phyloP scores from a whole-genome alignment of 2,797 vertebrate species.

The Austrolebias charrua region DNA sequence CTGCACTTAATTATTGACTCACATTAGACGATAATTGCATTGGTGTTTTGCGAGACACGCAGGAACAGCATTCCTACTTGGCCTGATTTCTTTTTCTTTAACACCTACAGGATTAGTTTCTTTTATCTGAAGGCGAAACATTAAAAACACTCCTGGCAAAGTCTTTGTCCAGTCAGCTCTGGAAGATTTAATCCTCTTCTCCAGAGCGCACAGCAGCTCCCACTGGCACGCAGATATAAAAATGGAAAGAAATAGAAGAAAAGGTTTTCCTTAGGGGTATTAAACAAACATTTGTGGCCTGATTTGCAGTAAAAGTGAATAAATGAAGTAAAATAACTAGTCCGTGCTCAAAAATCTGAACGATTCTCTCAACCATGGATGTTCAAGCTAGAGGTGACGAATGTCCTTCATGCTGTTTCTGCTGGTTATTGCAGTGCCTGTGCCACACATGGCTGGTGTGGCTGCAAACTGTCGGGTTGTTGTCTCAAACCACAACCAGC shows the following conservation, averaged over 20 bases:
- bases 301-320: conserved; percentile 18
- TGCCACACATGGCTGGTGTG: conserved; percentile 11
- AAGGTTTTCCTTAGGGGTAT: not conserved
- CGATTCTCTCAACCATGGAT: conserved; percentile 27
- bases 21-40: conserved; percentile 32
- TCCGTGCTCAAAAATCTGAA: conserved; percentile 27
- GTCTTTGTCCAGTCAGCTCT: conserved; percentile 37
- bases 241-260: conserved; percentile 1
- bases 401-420: conserved; percentile 53
- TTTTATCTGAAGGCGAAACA: conserved; percentile 39
- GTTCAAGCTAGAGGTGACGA: conserved; percentile 38
- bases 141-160: conserved; percentile 20
- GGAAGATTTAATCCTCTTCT: conserved; percentile 41
- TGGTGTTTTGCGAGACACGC: conserved; percentile 32
- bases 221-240: conserved; percentile 5
- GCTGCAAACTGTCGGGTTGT: conserved; percentile 13
- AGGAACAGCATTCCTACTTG: conserved; percentile 29
- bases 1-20: conserved; percentile 13
- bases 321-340: conserved; percentile 13
- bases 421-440: conserved; percentile 32
- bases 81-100: conserved; percentile 19
- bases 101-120: conserved; percentile 31
- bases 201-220: conserved; percentile 15
- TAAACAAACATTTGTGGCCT: not conserved
- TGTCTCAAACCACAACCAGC: conserved; percentile 11